Evolutionary conservation across 2,113 vertebrate species (phyloP).

Genomic region (Piprites chloris): DNA sequence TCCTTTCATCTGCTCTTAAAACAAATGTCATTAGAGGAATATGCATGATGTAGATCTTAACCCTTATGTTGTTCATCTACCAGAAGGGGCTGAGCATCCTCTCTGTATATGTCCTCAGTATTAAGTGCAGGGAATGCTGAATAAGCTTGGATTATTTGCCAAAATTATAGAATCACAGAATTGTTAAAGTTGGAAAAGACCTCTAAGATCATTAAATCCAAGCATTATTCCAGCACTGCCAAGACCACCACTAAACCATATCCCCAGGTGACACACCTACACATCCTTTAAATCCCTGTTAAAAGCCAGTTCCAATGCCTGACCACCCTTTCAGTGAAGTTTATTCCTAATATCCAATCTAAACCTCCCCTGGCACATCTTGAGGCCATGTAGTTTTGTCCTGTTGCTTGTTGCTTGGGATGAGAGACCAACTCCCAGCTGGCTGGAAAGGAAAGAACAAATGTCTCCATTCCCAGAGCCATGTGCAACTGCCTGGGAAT

Average conservation of each 20-base stretch:
- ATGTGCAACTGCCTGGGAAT: neutral
- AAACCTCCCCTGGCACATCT: neutral
- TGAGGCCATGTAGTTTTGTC: neutral
- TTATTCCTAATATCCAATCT: neutral
- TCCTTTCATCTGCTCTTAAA: neutral
- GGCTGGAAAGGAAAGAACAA: neutral
- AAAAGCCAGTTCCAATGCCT: neutral
- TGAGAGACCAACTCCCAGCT: neutral
- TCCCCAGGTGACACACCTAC: neutral
- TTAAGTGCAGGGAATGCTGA: neutral
- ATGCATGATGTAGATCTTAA: neutral
- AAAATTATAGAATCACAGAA: neutral
- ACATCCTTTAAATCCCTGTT: neutral
- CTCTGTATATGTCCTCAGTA: neutral
- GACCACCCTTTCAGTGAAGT: neutral
- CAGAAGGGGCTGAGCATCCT: neutral
- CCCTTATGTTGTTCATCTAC: accelerated
- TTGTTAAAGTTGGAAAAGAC: neutral
- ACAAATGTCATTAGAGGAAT: neutral
- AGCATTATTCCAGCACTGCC: neutral
- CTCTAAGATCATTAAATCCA: neutral
- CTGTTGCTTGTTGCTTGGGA: neutral
- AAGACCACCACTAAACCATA: neutral
- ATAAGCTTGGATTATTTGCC: neutral
- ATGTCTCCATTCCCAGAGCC: neutral